Evolutionary conservation across 2,797 vertebrate species (phyloP).

Genomic region (Gallinago nigripennis): DNA sequence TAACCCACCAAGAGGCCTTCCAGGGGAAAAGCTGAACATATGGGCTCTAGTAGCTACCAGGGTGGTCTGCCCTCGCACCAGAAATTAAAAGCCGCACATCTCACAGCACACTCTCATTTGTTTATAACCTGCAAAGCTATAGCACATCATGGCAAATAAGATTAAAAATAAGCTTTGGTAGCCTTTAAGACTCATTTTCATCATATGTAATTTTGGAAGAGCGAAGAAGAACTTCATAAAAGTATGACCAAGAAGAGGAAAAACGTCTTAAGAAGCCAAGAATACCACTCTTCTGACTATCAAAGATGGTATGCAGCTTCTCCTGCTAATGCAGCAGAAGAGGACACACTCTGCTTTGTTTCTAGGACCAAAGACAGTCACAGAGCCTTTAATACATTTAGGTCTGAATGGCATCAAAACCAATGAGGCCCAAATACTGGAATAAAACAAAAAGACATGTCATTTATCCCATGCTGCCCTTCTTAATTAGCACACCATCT

Average conservation of each 20-base stretch:
- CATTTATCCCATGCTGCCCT: neutral
- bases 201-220: neutral
- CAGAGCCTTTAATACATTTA: neutral
- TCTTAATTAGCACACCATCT: neutral
- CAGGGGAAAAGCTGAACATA: neutral
- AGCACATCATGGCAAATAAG: neutral
- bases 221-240: neutral
- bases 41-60: neutral
- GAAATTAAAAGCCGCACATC: neutral
- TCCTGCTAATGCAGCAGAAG: neutral
- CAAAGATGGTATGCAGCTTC: neutral
- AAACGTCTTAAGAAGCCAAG: neutral
- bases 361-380: neutral
- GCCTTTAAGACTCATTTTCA: neutral
- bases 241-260: neutral
- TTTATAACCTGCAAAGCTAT: neutral
- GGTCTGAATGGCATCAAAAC: neutral
- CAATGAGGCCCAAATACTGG: neutral
- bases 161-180: neutral
- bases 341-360: neutral
- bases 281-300: neutral
- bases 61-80: neutral
- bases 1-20: neutral
- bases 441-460: neutral
- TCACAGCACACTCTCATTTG: neutral